These are phyloP conservation scores for Callopanchax toddi DNA, from an alignment of 2,113 vertebrate species.

Conservation along the genomic window DNA sequence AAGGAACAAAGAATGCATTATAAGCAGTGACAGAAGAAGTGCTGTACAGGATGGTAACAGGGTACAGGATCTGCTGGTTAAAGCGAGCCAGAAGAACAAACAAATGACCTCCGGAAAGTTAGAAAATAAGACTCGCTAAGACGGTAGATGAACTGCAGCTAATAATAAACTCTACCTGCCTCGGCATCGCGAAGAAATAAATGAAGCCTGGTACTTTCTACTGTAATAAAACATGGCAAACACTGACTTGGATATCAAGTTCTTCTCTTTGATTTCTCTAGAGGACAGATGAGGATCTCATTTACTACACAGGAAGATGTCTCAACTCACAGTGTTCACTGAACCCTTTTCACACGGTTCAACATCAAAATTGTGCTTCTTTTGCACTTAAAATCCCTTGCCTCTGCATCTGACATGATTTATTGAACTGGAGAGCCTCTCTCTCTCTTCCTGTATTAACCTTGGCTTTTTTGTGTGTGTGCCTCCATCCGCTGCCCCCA, in stretches of 20 bases:
- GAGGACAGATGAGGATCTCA: conserved; percentile 66
- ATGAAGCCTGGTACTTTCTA: conserved; percentile 47
- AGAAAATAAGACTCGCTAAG: conserved; percentile 56
- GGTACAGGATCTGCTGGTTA: conserved; percentile 38
- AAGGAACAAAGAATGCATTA: conserved; percentile 58
- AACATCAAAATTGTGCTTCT: conserved; percentile 66
- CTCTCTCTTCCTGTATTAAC: conserved; percentile 63
- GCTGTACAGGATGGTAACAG: conserved; percentile 31
- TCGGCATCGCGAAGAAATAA: conserved; percentile 36
- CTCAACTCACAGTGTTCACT: conserved; percentile 34
- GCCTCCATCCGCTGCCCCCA: conserved; percentile 32
- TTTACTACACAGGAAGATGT: conserved; percentile 47
- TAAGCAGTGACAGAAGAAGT: conserved; percentile 43
- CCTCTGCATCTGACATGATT: conserved; percentile 64
- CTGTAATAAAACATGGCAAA: conserved; percentile 73
- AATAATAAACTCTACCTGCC: conserved; percentile 60
- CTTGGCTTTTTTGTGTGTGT: conserved; percentile 41
- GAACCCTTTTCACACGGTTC: conserved; percentile 52
- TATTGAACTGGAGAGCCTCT: conserved; percentile 69
- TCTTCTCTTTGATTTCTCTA: conserved; percentile 70
- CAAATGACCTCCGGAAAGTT: conserved; percentile 54
- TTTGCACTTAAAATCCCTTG: conserved; percentile 70
- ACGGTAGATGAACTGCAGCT: conserved; percentile 43
- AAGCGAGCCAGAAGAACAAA: conserved; percentile 53
- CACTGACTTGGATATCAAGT: conserved; percentile 64